phyloP scores from a whole-genome alignment of 1,140 invertebrate species.

The Neodiprion virginianus region DNA sequence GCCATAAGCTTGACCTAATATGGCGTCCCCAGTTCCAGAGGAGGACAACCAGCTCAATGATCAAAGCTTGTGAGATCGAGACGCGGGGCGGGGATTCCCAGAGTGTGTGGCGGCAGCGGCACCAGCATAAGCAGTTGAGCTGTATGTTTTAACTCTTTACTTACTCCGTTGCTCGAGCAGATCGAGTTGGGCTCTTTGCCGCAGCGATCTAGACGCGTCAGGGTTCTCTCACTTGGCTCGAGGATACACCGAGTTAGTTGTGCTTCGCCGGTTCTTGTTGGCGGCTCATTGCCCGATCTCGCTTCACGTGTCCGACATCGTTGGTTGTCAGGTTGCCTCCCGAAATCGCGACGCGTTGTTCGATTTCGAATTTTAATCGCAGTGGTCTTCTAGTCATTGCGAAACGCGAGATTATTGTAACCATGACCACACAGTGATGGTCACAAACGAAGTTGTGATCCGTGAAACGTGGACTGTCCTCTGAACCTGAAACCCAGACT shows the following conservation, averaged over 20 bases:
- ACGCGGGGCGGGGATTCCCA: background rate
- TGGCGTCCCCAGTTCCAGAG: slow-evolving; percentile 41
- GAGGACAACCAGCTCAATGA: slow-evolving; percentile 36
- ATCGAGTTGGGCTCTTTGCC: background rate
- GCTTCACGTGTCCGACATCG: too few species aligned
- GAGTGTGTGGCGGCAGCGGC: background rate
- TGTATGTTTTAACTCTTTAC: too few species aligned
- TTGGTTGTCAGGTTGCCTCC: too few species aligned
- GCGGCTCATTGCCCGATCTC: background rate
- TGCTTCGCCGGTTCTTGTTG: background rate
- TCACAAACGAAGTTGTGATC: slow-evolving; percentile 20
- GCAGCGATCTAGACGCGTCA: background rate
- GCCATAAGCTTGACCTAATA: slow-evolving; percentile 62
- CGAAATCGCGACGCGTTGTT: too few species aligned
- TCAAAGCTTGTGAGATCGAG: background rate
- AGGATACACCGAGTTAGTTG: background rate
- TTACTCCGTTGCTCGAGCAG: too few species aligned
- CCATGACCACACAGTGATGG: slow-evolving; percentile 10
- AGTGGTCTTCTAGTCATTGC: background rate
- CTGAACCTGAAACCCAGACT: background rate
- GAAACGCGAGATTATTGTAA: too few species aligned
- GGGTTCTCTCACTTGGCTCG: background rate
- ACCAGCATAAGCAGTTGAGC: too few species aligned
- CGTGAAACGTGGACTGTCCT: background rate
- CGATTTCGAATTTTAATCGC: too few species aligned